Conservation (phyloP, 2,797 vertebrate genomes). For the Siniperca obscura region DNA sequence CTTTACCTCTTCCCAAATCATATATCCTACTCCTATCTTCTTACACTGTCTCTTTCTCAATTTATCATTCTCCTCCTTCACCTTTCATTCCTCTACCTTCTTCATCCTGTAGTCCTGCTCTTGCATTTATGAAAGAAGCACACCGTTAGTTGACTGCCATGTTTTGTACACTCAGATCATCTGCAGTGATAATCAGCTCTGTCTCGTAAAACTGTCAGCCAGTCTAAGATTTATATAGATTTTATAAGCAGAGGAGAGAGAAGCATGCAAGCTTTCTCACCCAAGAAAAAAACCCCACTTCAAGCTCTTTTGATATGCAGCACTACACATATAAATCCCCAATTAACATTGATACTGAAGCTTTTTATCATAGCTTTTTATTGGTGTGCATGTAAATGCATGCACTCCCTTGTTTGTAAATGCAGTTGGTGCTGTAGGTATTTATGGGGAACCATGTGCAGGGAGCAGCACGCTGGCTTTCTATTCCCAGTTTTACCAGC, state of each 20-base stretch:
- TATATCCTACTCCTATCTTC: conserved; percentile 7
- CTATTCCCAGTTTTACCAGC: conserved; percentile 64
- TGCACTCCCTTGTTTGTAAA: conserved; percentile 39
- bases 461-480: conserved; percentile 52
- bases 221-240: conserved; percentile 39
- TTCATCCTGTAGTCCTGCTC: neutral
- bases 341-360: conserved; percentile 12
- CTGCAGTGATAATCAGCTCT: conserved; percentile 49
- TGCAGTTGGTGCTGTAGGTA: conserved; percentile 64
- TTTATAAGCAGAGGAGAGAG: conserved; percentile 12
- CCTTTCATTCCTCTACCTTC: neutral
- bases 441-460: conserved; percentile 63
- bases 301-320: conserved; percentile 4
- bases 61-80: conserved; percentile 6
- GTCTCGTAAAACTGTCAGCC: conserved; percentile 45
- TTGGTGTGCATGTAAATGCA: conserved; percentile 22
- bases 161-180: conserved; percentile 43
- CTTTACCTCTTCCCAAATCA: neutral
- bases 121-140: conserved; percentile 7
- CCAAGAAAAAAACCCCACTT: neutral
- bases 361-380: conserved; percentile 28
- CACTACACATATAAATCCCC: conserved; percentile 13
- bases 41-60: neutral
- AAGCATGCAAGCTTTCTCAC: neutral
- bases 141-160: neutral